phyloP scores from a whole-genome alignment of 2,113 vertebrate genomes.

The Corythoichthys intestinalis region DNA sequence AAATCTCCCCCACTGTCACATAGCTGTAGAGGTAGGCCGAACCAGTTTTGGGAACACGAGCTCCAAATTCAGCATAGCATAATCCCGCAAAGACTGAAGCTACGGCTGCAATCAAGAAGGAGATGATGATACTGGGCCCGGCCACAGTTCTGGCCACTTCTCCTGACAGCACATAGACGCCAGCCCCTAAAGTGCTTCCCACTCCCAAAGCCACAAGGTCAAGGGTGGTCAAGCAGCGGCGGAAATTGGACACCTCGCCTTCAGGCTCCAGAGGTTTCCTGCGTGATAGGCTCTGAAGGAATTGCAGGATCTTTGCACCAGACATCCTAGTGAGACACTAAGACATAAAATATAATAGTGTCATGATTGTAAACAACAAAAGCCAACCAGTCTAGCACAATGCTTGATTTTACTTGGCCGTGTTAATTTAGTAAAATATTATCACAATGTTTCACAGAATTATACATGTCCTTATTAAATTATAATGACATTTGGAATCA shows the following conservation, averaged over 20 bases:
- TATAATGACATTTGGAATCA: background rate
- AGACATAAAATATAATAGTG: background rate
- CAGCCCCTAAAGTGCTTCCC: conserved; percentile 82
- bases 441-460: background rate
- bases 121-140: conserved; percentile 79
- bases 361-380: background rate
- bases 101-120: conserved; percentile 80
- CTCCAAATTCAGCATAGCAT: conserved; percentile 81
- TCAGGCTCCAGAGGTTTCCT: conserved; percentile 68
- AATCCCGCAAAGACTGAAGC: conserved; percentile 80
- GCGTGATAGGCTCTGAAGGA: conserved; percentile 65
- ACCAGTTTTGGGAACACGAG: conserved; percentile 78
- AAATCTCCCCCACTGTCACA: conserved; percentile 80
- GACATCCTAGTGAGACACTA: conserved; percentile 46
- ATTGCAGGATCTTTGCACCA: conserved; percentile 39
- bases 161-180: conserved; percentile 81
- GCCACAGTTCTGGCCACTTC: conserved; percentile 78
- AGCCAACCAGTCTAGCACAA: background rate
- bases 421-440: background rate
- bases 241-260: conserved; percentile 67
- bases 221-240: conserved; percentile 73
- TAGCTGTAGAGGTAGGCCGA: conserved; percentile 87
- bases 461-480: background rate
- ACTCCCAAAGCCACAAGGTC: conserved; percentile 81
- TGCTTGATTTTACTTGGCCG: background rate